These are phyloP conservation scores for Sarcophaga peregrina DNA, from an alignment of 1,140 invertebrate genomes.

Conservation along the genomic window DNA sequence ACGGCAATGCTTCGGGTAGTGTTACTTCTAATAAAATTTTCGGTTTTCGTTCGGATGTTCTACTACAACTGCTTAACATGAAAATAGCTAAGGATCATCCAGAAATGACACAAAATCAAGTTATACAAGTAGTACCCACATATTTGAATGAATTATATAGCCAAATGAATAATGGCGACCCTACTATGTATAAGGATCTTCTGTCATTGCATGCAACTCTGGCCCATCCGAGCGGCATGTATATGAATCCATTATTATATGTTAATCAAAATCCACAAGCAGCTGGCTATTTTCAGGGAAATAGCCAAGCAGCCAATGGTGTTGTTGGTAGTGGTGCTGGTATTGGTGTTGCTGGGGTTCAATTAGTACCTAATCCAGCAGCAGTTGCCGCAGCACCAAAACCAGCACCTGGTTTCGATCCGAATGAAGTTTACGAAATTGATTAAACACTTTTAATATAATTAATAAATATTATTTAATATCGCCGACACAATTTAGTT, in stretches of 20 bases:
- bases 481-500: too few species aligned
- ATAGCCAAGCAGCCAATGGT: conserved; percentile 59
- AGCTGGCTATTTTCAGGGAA: conserved; percentile 55
- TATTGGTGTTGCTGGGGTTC: conserved; percentile 31
- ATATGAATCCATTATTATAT: conserved; percentile 64
- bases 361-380: conserved; percentile 52
- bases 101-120: conserved; percentile 57
- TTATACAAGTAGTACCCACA: conserved; percentile 60
- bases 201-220: conserved; percentile 57
- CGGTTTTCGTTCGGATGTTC: conserved; percentile 63
- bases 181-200: conserved; percentile 64
- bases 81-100: conserved; percentile 63
- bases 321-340: neutral
- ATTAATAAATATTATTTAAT: neutral
- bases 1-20: conserved; percentile 61
- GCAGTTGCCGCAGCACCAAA: conserved; percentile 46
- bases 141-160: conserved; percentile 63
- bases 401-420: conserved; percentile 54
- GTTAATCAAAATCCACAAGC: conserved; percentile 62
- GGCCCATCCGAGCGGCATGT: conserved; percentile 62
- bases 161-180: conserved; percentile 64
- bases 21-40: conserved; percentile 66
- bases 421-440: conserved; percentile 64
- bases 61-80: conserved; percentile 64
- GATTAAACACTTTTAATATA: conserved; percentile 50